These are phyloP conservation scores for Dromiciops gliroides DNA, from an alignment of 2,113 vertebrate genomes.

Conservation along the genomic window DNA sequence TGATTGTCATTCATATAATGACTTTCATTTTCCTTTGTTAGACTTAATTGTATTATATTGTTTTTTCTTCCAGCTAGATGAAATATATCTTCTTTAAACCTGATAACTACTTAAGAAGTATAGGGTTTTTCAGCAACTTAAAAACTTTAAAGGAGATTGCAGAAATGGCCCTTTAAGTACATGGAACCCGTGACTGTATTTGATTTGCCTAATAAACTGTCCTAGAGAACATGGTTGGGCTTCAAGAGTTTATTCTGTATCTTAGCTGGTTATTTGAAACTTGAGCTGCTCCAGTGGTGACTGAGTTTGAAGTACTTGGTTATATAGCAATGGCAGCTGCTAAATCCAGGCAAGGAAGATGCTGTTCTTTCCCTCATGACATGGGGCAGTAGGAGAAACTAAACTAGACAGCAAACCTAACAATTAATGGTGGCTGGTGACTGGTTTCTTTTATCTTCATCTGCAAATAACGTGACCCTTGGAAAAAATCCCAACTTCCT, in stretches of 20 bases:
- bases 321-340: slow-evolving; percentile 40
- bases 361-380: slow-evolving; percentile 56
- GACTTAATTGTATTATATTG: slow-evolving; percentile 74
- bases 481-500: background rate
- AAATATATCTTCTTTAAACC: slow-evolving; percentile 71
- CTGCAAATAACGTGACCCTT: slow-evolving; percentile 55
- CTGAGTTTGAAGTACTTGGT: slow-evolving; percentile 56
- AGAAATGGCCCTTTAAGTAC: slow-evolving; percentile 58
- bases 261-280: slow-evolving; percentile 71
- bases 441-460: slow-evolving; percentile 63
- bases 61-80: slow-evolving; percentile 68
- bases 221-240: slow-evolving; percentile 35
- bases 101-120: slow-evolving; percentile 70
- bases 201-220: slow-evolving; percentile 41
- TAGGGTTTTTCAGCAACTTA: slow-evolving; percentile 63
- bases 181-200: slow-evolving; percentile 36
- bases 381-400: background rate
- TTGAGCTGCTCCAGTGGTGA: slow-evolving; percentile 51
- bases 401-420: slow-evolving; percentile 57
- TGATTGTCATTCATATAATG: slow-evolving; percentile 75
- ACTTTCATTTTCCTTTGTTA: slow-evolving; percentile 83
- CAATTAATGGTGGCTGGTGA: slow-evolving; percentile 34
- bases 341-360: slow-evolving; percentile 43
- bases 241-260: background rate
- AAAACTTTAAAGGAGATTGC: slow-evolving; percentile 62